phyloP scores from a whole-genome alignment of 2,797 vertebrate genomes.

The Jordanella pulchra region DNA sequence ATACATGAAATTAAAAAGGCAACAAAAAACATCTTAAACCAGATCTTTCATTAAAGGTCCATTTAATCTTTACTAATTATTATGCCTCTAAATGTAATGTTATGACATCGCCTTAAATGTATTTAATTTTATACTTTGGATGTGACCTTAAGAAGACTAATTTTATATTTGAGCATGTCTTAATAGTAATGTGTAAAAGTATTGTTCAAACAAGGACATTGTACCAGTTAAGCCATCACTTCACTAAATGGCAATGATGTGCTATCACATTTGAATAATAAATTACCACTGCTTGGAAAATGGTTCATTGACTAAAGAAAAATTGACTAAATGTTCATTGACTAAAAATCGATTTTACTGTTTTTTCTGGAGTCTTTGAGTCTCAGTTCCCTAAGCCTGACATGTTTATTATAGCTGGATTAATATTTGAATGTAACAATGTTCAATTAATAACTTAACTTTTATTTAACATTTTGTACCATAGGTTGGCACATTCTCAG shows the following conservation, averaged over 20 bases:
- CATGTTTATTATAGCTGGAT: not conserved
- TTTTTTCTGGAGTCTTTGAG: not conserved
- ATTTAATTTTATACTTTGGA: not conserved
- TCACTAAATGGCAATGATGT: too few species aligned
- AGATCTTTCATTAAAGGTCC: not conserved
- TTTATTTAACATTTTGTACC: too few species aligned
- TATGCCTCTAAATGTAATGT: not conserved
- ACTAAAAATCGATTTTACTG: not conserved
- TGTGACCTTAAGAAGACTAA: not conserved
- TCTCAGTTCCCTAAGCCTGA: not conserved
- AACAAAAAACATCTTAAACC: not conserved
- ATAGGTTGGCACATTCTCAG: not conserved
- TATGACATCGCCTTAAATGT: not conserved
- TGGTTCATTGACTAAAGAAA: too few species aligned
- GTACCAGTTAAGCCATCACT: not conserved
- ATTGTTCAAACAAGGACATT: not conserved
- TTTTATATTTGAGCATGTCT: too few species aligned
- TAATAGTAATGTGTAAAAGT: too few species aligned
- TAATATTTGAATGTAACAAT: not conserved
- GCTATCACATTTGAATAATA: too few species aligned
- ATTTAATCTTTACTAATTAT: not conserved
- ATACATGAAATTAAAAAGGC: too few species aligned
- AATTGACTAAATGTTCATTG: too few species aligned
- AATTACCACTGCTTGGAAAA: too few species aligned
- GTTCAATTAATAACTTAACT: not conserved